Percentiles rank a stretch among this genome's conserved stretches.
Conservation (phyloP, 1,140 invertebrate genomes). For the Drosophila erecta region DNA sequence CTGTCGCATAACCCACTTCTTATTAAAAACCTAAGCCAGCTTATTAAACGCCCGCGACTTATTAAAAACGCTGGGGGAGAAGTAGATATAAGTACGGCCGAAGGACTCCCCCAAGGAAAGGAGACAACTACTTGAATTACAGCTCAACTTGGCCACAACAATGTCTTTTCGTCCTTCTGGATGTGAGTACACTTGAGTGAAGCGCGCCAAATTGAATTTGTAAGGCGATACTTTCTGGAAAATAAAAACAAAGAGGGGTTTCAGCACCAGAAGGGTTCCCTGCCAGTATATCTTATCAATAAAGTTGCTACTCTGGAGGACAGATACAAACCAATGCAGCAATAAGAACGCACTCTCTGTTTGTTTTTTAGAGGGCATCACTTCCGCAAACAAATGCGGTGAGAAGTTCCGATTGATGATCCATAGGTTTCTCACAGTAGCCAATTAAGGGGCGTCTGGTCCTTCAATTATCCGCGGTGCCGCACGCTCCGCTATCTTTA, state of each 20-base stretch:
- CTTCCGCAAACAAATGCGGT: constrained; percentile 60
- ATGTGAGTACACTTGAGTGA: constrained; percentile 71
- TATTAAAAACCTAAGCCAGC: constrained; percentile 81
- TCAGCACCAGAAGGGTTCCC: constrained; percentile 27
- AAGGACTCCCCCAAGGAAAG: constrained; percentile 44
- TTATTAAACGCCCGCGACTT: constrained; percentile 69
- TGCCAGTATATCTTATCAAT: constrained; percentile 40
- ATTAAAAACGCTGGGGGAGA: constrained; percentile 38
- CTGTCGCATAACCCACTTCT: constrained; percentile 65
- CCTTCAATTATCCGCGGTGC: constrained; percentile 55
- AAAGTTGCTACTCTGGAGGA: constrained; percentile 5
- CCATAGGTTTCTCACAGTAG: constrained; percentile 48
- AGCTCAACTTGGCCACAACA: constrained; percentile 61
- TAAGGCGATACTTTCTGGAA: constrained; percentile 67
- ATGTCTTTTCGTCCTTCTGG: constrained; percentile 59
- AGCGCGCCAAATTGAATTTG: constrained; percentile 83
- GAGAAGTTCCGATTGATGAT: constrained; percentile 29
- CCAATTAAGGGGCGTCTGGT: constrained; percentile 13
- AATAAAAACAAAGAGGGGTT: constrained; percentile 8
- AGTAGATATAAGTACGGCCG: neutral
- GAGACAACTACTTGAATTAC: constrained; percentile 72
- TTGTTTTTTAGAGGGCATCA: constrained; percentile 69
- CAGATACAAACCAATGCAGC: constrained; percentile 61
- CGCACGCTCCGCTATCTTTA: constrained; percentile 58
- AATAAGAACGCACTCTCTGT: constrained; percentile 46